Base-by-base conservation (phyloP, 2,888 invertebrate species). In the Mythimna albipuncta region DNA sequence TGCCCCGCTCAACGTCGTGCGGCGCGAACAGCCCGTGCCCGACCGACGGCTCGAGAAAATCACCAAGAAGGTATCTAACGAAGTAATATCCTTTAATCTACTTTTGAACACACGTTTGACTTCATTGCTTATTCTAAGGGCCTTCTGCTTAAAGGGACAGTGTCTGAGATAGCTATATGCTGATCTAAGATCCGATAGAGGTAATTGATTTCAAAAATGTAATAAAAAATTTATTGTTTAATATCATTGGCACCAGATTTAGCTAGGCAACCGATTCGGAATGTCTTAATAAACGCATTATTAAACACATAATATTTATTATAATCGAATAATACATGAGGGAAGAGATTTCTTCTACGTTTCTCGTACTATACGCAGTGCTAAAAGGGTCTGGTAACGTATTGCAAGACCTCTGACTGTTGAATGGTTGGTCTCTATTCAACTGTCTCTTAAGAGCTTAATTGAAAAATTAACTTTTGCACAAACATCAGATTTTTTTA, bases 31-130 rank as follows among this genome's bases (percentile, higher is more conserved):
- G 74, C 92, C 93, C 26, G 92, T 92, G 76, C 93, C 95, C 0
- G 95, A 96, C 70, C 89, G 93, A 44, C 89, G 94, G 52, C 93
- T 96, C 0, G 95, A 96, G 47, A 96, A 96, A 89, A 94, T 96
- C 75, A 92, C 91, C 68, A 97, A 97, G 72, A 96, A 97, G 91
- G 97, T 95, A 85, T 47, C 55, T 57, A 62, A 65, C n/a, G 72
- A 72, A 76, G 72, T 77, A 75, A 75, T 75, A 76, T 62, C 76
- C 69, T 62, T 77, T 21, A 41, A n/a, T 44, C 47, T 69, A 76
- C 16, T 64, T 71, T 76, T 32, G 11, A 35, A 64, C 54, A 32
- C 47, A 32, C 19, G 7, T 13, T 47, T 47, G 47, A 61, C 61
- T 41, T 16, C 2, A 50, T 62, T 26, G 74, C 61, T 75, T 64